These are phyloP conservation scores for Octonoba sinensis DNA, from an alignment of 2,888 invertebrate genomes.

Conservation along the genomic window DNA sequence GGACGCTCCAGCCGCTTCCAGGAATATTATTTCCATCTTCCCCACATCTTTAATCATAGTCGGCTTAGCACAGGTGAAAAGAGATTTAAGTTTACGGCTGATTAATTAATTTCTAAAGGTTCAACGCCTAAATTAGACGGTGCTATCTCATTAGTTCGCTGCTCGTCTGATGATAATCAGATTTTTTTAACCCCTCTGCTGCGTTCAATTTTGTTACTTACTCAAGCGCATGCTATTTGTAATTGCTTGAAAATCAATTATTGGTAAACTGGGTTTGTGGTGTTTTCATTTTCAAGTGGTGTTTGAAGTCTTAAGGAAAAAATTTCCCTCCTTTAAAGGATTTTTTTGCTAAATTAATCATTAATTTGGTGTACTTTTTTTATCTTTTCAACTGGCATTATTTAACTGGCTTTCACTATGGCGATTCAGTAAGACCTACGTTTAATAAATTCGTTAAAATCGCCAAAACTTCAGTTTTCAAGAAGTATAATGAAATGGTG, in stretches of 20 bases:
- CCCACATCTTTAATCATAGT: constrained; percentile 22
- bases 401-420: no score
- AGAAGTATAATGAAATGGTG: no score
- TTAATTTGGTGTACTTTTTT: no score
- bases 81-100: constrained; percentile 6
- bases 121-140: constrained; percentile 6
- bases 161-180: background rate
- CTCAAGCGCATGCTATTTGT: constrained; percentile 10
- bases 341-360: no score
- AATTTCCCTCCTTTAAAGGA: no score
- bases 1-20: constrained; percentile 10
- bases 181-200: constrained; percentile 3
- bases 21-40: constrained; percentile 7
- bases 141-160: constrained; percentile 1
- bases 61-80: constrained; percentile 10
- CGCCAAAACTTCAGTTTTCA: no score
- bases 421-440: no score
- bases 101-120: constrained; percentile 17
- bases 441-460: no score
- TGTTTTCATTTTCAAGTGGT: no score
- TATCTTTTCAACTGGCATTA: no score
- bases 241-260: constrained; percentile 20
- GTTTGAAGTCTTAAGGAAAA: no score
- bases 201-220: constrained; percentile 10
- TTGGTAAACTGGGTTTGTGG: background rate